Evolutionary conservation across 2,113 vertebrate species (phyloP), one percentile per base, ranked within the genome.

Genomic region (Sturnus vulgaris): DNA sequence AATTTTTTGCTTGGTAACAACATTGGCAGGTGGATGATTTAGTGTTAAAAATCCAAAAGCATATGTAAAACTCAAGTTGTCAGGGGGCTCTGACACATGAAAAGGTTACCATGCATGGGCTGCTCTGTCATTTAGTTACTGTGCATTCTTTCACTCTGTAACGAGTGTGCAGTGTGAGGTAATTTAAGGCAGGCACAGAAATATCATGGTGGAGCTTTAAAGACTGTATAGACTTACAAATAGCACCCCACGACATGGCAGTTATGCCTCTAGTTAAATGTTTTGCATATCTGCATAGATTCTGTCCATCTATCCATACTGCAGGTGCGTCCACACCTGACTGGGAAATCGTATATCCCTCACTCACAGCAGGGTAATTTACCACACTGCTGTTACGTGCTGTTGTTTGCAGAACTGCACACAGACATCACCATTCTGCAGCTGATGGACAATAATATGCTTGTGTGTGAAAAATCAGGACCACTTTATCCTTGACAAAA

Each of bases 1-100:
- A 31, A 6, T 42, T 86, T 88, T 79, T 85, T 85, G 11, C 59
- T 68, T 35, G n/a, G 40, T 61, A 93, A 70, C 61, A 76, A 23
- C 23, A 75, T 46, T 47, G 68, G 42, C 82, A 93, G 68, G 47
- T 11, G 73, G 64, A 88, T 56, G 68, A 92, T 82, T 96, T 78
- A 83, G 89, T 75, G 71, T 81, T 80, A 80, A 91, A 94, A 86
- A 80, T 66, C 35, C 46, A 73, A 92, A 92, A 92, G 68, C 50
- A 52, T 78, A 66, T 70, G 68, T 90, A 95, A 96, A 94, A 73
- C 55, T 93, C 39, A 86, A 81, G 46, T 84, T 92, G 79, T 92
- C 82, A 88, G 55, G 72, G 76, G 69, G 35, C 69, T 93, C 21
- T 92, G 88, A 88, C 80, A 64, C 80, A 23, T 77, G 76, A 80